A percentile compares a stretch with the other conserved stretches of the same genome.
These are phyloP conservation scores for Agonopterix alstromeriana DNA, from an alignment of 2,888 invertebrate species.

Conservation along the genomic window DNA sequence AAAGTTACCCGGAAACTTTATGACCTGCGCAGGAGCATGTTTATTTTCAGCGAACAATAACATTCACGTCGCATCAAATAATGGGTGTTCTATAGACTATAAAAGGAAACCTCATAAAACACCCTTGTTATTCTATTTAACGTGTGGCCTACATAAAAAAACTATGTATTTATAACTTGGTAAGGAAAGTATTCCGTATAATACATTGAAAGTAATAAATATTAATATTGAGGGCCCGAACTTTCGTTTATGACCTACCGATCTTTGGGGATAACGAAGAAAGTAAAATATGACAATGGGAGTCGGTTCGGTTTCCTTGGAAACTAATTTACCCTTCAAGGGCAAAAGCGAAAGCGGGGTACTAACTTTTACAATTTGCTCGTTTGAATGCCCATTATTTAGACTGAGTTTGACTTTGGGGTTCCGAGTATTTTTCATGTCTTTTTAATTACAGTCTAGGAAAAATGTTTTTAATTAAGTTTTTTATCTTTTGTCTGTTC, in stretches of 20 bases:
- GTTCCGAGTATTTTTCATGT: background rate
- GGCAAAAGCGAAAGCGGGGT: slow-evolving; percentile 19
- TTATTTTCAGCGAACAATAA: slow-evolving; percentile 27
- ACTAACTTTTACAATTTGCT: slow-evolving; percentile 23
- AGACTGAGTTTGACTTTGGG: slow-evolving; percentile 11
- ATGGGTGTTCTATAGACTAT: slow-evolving; percentile 3
- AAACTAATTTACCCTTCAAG: slow-evolving; percentile 37
- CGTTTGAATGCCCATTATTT: slow-evolving; percentile 19
- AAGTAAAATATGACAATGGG: slow-evolving; percentile 38
- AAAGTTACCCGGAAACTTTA: background rate
- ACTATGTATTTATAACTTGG: slow-evolving; percentile 64
- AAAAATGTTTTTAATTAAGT: background rate
- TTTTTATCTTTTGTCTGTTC: too few species aligned
- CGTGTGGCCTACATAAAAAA: slow-evolving; percentile 60
- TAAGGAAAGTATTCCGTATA: slow-evolving; percentile 54
- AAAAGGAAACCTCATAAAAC: slow-evolving; percentile 43
- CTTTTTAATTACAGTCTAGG: slow-evolving; percentile 2
- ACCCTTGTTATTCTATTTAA: slow-evolving; percentile 54
- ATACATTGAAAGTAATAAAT: slow-evolving; percentile 60
- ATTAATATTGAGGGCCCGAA: slow-evolving; percentile 54
- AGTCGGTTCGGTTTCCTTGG: slow-evolving; percentile 23
- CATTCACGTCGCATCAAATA: slow-evolving; percentile 14
- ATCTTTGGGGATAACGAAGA: slow-evolving; percentile 31
- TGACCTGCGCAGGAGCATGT: slow-evolving; percentile 14
- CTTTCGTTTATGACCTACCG: slow-evolving; percentile 51